Percentiles rank a stretch among this genome's conserved stretches.
These are phyloP conservation scores for Centropyge bicolor DNA, from an alignment of 2,797 vertebrate species.

Conservation along the genomic window DNA sequence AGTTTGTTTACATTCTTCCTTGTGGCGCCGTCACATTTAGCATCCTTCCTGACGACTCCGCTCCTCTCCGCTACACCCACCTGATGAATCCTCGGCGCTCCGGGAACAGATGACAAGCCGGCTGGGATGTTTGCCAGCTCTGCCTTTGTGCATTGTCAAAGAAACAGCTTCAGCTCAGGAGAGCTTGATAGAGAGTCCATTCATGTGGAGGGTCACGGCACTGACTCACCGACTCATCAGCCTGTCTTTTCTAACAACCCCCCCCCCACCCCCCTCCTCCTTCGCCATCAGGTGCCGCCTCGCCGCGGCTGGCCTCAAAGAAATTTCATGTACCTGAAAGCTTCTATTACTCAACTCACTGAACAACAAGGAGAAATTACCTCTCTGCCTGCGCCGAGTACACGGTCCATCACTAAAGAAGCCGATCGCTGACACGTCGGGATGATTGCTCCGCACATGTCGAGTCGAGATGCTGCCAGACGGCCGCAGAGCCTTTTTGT, in stretches of 20 bases:
- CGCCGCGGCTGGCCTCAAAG: constrained; percentile 29
- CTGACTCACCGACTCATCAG: constrained; percentile 46
- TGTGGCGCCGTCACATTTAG: constrained; percentile 22
- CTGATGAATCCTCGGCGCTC: constrained; percentile 59
- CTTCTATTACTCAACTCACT: constrained; percentile 52
- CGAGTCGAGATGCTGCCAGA: constrained; percentile 41
- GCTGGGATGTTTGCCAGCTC: constrained; percentile 51
- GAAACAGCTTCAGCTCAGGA: constrained; percentile 37
- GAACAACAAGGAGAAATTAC: constrained; percentile 40
- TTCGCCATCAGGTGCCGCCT: constrained; percentile 28
- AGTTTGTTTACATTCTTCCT: constrained; percentile 43
- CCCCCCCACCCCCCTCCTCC: background rate
- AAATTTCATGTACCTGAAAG: constrained; percentile 49
- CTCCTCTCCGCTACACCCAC: constrained; percentile 41
- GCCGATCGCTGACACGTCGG: constrained; percentile 55
- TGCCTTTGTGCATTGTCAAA: constrained; percentile 43
- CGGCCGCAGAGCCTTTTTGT: constrained; percentile 27
- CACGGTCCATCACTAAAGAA: constrained; percentile 41
- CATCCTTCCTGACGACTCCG: constrained; percentile 48
- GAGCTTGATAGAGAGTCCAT: constrained; percentile 43
- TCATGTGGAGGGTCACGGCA: constrained; percentile 50
- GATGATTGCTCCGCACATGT: constrained; percentile 35
- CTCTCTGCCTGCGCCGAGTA: constrained; percentile 13
- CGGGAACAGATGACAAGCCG: constrained; percentile 53
- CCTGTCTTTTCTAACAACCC: constrained; percentile 48